Conservation (phyloP, 2,797 vertebrate genomes). For the Bovichtus diacanthus region DNA sequence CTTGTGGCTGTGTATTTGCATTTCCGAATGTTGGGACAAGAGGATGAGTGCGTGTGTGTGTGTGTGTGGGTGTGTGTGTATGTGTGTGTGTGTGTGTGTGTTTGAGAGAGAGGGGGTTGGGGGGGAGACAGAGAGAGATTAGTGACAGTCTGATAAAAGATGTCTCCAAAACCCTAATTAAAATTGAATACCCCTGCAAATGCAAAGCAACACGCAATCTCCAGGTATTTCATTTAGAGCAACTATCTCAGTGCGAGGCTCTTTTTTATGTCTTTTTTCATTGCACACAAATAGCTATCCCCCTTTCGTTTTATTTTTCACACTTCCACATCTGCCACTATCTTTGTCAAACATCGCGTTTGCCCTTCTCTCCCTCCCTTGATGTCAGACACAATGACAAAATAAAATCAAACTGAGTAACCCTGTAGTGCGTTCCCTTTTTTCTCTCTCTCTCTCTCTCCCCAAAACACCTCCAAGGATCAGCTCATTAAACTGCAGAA, state of each 20-base stretch:
- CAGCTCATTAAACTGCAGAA: slow-evolving; percentile 68
- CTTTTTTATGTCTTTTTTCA: slow-evolving; percentile 80
- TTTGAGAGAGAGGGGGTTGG: slow-evolving; percentile 8
- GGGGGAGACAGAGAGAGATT: slow-evolving; percentile 65
- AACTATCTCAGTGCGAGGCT: slow-evolving; percentile 77
- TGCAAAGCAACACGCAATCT: slow-evolving; percentile 84
- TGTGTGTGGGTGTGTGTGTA: neutral
- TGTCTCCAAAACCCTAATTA: slow-evolving; percentile 88
- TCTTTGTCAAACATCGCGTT: slow-evolving; percentile 69
- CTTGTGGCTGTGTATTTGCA: slow-evolving; percentile 54
- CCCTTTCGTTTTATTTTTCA: slow-evolving; percentile 77
- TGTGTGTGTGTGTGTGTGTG: slow-evolving; percentile 1
- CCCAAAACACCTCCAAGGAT: slow-evolving; percentile 61
- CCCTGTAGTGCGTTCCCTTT: slow-evolving; percentile 45
- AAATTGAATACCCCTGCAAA: slow-evolving; percentile 85
- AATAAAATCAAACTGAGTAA: slow-evolving; percentile 76
- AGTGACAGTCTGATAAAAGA: slow-evolving; percentile 87
- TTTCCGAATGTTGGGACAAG: slow-evolving; percentile 42
- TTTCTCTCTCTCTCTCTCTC: slow-evolving; percentile 7
- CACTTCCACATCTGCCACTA: slow-evolving; percentile 69
- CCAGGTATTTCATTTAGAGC: slow-evolving; percentile 85
- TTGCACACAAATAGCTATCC: slow-evolving; percentile 74
- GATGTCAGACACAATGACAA: slow-evolving; percentile 73
- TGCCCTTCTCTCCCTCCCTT: slow-evolving; percentile 60
- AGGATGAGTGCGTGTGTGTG: neutral